Conservation (phyloP, 2,797 vertebrate species). For the Myripristis jacobus region DNA sequence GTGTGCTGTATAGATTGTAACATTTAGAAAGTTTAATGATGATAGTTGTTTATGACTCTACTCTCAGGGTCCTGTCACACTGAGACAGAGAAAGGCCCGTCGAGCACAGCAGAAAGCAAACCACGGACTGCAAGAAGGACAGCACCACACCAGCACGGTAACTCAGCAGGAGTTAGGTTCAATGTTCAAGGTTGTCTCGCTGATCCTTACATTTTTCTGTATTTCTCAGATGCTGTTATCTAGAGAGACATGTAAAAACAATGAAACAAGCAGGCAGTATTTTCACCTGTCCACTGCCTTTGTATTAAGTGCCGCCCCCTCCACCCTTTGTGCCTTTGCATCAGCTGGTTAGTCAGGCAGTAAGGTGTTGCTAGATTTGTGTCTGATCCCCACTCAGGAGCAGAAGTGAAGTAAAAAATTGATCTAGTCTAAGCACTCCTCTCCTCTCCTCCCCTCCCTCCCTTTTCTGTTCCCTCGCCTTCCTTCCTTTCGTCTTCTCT, state of each 20-base stretch:
- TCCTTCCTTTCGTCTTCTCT: not conserved
- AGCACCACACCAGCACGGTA: slow-evolving; percentile 50
- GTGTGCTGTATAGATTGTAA: too few species aligned
- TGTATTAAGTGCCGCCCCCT: not conserved
- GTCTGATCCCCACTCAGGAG: too few species aligned
- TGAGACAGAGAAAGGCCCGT: slow-evolving; percentile 51
- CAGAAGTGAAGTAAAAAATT: not conserved
- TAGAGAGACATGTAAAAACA: not conserved
- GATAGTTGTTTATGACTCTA: not conserved
- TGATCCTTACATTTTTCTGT: not conserved
- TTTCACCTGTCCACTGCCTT: not conserved
- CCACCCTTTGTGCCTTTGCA: not conserved
- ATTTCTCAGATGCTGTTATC: not conserved
- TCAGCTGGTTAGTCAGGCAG: not conserved
- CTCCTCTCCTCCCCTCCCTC: not conserved
- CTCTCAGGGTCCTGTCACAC: slow-evolving; percentile 45
- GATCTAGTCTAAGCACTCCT: not conserved
- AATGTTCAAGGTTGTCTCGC: not conserved
- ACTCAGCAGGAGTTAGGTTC: not conserved
- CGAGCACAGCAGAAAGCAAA: not conserved
- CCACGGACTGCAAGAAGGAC: not conserved
- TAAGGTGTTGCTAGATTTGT: not conserved
- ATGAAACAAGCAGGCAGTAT: not conserved
- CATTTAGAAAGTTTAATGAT: too few species aligned
- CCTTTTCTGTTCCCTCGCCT: too few species aligned